phyloP scores from a whole-genome alignment of 1,140 invertebrate species.

The Drosophila nigrodunni region DNA sequence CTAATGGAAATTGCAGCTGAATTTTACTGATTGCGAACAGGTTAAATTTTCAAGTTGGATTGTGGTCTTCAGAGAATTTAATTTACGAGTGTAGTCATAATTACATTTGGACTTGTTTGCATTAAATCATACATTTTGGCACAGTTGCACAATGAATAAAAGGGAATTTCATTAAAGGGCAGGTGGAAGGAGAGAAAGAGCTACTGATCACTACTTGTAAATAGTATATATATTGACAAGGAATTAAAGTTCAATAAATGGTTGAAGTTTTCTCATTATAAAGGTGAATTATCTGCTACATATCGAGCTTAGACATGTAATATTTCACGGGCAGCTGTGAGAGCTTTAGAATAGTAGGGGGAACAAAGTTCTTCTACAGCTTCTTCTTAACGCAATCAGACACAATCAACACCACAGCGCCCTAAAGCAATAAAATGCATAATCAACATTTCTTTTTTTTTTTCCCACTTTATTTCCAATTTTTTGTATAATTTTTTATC shows the following conservation, averaged over 20 bases:
- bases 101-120: neutral
- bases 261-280: no score
- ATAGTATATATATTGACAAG: no score
- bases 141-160: no score
- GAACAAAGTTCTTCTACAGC: neutral
- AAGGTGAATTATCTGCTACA: neutral
- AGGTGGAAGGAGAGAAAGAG: no score
- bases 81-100: neutral
- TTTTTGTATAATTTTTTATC: constrained; percentile 51
- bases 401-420: constrained; percentile 68
- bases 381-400: constrained; percentile 58
- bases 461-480: constrained; percentile 18
- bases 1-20: neutral
- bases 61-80: neutral
- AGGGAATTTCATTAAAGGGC: no score
- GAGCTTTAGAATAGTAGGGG: neutral
- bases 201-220: no score
- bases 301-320: neutral
- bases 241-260: no score
- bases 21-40: constrained; percentile 9
- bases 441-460: constrained; percentile 61
- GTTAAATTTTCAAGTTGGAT: constrained; percentile 6
- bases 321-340: constrained; percentile 18
- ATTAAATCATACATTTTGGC: no score
- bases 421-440: constrained; percentile 71